These are phyloP conservation scores for Ruditapes philippinarum DNA, from an alignment of 1,140 invertebrate genomes.

Conservation along the genomic window DNA sequence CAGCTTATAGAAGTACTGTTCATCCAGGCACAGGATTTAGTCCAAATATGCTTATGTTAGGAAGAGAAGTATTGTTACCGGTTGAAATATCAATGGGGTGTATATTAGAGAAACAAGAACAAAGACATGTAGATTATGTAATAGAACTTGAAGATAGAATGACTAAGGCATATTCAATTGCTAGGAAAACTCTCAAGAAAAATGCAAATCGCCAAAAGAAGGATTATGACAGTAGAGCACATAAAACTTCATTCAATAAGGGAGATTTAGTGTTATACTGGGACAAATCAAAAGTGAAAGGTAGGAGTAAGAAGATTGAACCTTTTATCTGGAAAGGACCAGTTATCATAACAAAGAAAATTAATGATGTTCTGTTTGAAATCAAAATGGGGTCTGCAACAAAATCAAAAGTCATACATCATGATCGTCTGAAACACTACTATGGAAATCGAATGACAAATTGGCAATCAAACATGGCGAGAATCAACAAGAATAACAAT, in stretches of 20 bases:
- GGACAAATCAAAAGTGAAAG: not conserved
- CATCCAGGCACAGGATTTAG: conserved; percentile 59
- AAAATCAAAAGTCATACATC: conserved; percentile 8
- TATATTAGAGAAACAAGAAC: not conserved
- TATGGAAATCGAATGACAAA: not conserved
- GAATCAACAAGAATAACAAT: not conserved
- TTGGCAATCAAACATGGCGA: not conserved
- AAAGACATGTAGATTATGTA: not conserved
- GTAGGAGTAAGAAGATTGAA: not conserved
- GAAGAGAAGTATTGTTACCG: conserved; percentile 60
- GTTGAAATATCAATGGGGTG: conserved; percentile 36
- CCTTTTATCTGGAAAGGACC: not conserved
- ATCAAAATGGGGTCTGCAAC: not conserved
- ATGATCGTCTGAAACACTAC: conserved; percentile 13
- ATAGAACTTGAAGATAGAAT: not conserved
- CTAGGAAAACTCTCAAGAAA: conserved; percentile 18
- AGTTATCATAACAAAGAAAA: not conserved
- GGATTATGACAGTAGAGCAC: conserved; percentile 36
- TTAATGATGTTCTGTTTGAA: conserved; percentile 3
- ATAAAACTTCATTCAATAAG: not conserved
- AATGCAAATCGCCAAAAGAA: conserved; percentile 2
- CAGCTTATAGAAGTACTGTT: conserved; percentile 26
- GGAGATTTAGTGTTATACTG: conserved; percentile 19
- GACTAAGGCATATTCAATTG: not conserved
- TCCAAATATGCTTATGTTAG: conserved; percentile 72